A percentile compares a stretch with the other conserved stretches of the same genome.
Conservation (phyloP, 2,113 vertebrate genomes). For the Mobula hypostoma region DNA sequence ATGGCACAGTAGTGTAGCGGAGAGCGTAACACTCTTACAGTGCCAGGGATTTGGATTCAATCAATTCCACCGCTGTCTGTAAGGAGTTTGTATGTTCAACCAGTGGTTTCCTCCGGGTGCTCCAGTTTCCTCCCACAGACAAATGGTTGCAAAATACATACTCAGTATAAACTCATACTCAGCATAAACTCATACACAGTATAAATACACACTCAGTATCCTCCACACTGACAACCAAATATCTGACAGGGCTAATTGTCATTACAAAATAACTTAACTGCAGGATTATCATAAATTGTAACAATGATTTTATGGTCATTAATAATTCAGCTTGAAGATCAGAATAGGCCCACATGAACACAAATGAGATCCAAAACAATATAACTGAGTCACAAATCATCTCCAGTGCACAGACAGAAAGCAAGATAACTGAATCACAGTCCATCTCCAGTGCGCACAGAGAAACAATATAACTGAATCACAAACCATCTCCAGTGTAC, state of each 20-base stretch:
- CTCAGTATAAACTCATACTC: neutral
- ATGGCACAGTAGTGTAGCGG: too few species aligned
- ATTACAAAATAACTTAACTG: constrained; percentile 18
- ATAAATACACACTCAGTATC: neutral
- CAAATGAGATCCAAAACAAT: neutral
- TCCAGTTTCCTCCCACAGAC: neutral
- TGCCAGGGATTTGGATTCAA: too few species aligned
- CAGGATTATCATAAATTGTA: neutral
- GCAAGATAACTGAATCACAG: too few species aligned
- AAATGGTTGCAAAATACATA: too few species aligned
- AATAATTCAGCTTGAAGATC: neutral
- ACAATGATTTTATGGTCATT: neutral
- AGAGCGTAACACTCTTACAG: too few species aligned
- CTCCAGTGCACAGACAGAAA: too few species aligned
- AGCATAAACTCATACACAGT: neutral
- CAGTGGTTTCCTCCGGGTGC: neutral
- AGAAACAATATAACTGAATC: too few species aligned
- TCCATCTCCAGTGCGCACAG: too few species aligned
- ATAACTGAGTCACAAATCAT: too few species aligned
- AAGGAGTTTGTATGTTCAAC: too few species aligned
- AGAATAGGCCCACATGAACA: neutral
- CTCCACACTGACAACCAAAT: neutral
- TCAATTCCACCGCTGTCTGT: too few species aligned
- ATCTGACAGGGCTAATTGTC: neutral
- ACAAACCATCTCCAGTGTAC: too few species aligned